Conservation (phyloP, 1,140 invertebrate species). For the Bombus superbus region DNA sequence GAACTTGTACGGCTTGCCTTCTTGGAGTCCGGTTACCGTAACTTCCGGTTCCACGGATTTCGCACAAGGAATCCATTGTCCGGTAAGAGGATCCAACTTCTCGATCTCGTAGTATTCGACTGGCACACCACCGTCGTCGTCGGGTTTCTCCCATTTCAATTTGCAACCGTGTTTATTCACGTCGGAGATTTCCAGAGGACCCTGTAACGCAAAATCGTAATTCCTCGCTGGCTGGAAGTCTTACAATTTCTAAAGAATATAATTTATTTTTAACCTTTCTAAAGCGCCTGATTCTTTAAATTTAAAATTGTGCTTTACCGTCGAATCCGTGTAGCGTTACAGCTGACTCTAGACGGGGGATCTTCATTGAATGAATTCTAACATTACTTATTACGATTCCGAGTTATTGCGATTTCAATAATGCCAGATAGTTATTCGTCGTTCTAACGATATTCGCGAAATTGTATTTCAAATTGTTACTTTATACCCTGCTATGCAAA, state of each 20-base stretch:
- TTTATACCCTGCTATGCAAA: neutral
- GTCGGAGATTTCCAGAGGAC: slow-evolving; percentile 94
- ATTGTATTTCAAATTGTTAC: neutral
- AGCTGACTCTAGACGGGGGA: neutral
- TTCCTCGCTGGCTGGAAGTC: neutral
- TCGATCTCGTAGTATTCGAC: slow-evolving; percentile 99
- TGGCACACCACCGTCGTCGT: slow-evolving; percentile 95
- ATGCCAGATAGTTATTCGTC: neutral
- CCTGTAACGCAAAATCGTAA: slow-evolving; percentile 81
- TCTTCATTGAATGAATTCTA: neutral
- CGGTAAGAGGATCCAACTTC: slow-evolving; percentile 96
- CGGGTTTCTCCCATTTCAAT: slow-evolving; percentile 96
- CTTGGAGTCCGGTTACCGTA: slow-evolving; percentile 92
- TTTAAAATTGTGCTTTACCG: too few relatives aligned
- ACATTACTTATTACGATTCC: fast-evolving
- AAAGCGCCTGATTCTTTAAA: too few relatives aligned
- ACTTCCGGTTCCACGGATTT: slow-evolving; percentile 91
- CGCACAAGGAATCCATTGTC: slow-evolving; percentile 95
- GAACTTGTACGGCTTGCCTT: slow-evolving; percentile 99
- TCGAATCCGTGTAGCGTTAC: neutral
- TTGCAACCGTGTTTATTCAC: slow-evolving; percentile 97
- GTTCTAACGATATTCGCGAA: too few relatives aligned
- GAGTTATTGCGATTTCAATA: neutral
- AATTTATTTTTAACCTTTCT: neutral
- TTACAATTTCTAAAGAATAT: neutral